phyloP scores from a whole-genome alignment of 2,797 vertebrate species.

The Urocyon cinereoargenteus region DNA sequence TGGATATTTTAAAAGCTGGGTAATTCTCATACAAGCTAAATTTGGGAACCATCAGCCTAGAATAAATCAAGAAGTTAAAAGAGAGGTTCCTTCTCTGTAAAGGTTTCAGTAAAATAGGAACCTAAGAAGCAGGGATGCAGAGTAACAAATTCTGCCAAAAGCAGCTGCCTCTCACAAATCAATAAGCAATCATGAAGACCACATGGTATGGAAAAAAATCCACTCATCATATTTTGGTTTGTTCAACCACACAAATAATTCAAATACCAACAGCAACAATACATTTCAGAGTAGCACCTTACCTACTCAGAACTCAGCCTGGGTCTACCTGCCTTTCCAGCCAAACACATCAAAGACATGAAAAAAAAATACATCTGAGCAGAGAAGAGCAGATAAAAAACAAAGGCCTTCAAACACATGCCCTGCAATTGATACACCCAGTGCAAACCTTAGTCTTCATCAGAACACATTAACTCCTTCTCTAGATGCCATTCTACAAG shows the following conservation, averaged over 20 bases:
- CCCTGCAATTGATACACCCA: not conserved
- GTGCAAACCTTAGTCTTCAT: not conserved
- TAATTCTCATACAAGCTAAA: not conserved
- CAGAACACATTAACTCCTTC: not conserved
- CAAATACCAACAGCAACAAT: slow-evolving; percentile 55
- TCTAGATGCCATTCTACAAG: not conserved
- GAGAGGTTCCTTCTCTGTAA: slow-evolving; percentile 27
- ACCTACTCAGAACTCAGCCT: slow-evolving; percentile 32
- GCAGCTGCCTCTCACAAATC: slow-evolving; percentile 5
- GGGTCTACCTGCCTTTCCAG: not conserved
- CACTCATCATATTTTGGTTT: not conserved
- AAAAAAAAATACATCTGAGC: not conserved
- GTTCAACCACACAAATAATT: slow-evolving; percentile 49
- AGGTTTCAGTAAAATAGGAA: slow-evolving; percentile 54
- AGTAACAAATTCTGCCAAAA: not conserved
- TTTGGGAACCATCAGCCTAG: not conserved
- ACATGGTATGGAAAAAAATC: slow-evolving; percentile 28
- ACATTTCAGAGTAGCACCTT: not conserved
- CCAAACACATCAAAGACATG: not conserved
- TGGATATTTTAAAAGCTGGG: not conserved
- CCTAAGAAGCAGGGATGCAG: slow-evolving; percentile 1
- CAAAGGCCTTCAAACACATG: not conserved
- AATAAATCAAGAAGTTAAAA: slow-evolving; percentile 26
- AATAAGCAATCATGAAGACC: not conserved
- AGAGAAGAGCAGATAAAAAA: slow-evolving; percentile 33